Base-by-base conservation (phyloP, 2,113 vertebrate genomes). In the Ammospiza nelsoni region DNA sequence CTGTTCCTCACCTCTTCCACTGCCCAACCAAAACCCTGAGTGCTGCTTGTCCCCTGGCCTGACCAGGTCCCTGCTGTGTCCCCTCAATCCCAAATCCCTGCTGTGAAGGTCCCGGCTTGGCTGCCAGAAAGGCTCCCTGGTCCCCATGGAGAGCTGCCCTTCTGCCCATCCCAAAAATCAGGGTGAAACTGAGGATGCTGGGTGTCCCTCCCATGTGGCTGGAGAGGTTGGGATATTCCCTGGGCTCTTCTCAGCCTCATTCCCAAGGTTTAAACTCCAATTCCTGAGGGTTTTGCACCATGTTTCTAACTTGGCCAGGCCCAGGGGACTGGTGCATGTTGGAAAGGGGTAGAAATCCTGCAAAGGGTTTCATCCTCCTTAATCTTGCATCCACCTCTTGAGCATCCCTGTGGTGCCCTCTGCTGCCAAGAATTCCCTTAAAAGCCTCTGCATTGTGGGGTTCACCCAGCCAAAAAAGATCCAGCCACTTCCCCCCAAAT, bases 241-340 rank as follows among this genome's bases (percentile, higher is more conserved):
- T 39, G 33, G 52, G 31, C 24, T 27, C 37, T 63, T 82, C 74
- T 68, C 73, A 66, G 24, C 59, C 46, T 33, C 2, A 0, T 74
- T 92, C 20, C 71, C 41, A 22, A 4, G 13, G 9, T 2, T 65
- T 91, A 51, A 15, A 12, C 52, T 67, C 62, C 57, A 71, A 0
- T 63, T 84, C 65, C 65, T 49, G 49, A 49, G 15, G 6, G 4
- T 22, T 83, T 68, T 5, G 1, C 28, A 21, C 33, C 31, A 4
- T 80, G 91, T 71, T 37, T 65, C 65, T 73, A 69, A 21, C 37
- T 62, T 12, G 25, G 33, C 69, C 29, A 43, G 25, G 37, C 51
- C 35, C 5, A 1, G 27, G 33, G 28, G 16, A 21, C 37, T 0
- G 0, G 20, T 7, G 28, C 0, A 0, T 29, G 39, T 57, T 61